A percentile compares a stretch with the other conserved stretches of the same genome.
Evolutionary conservation across 92 coral and sea anemone species (phyloP).

Genomic region (Epizoanthus ramosus): DNA sequence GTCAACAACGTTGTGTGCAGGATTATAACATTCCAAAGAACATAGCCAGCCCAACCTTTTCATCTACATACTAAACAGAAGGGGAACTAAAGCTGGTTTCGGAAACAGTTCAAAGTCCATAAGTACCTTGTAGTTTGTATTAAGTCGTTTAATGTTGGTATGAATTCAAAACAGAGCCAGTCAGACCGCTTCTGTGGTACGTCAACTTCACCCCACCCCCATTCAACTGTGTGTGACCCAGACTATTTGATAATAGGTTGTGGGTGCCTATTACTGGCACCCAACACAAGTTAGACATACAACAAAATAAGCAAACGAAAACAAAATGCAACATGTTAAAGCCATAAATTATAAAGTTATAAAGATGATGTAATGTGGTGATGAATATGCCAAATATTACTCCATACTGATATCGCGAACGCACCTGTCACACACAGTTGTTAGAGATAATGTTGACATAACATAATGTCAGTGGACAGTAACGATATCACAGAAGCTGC

Average conservation of each 20-base stretch:
- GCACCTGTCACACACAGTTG: conserved; percentile 43
- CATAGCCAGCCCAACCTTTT: background rate
- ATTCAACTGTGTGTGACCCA: conserved; percentile 44
- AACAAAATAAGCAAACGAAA: background rate
- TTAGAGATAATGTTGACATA: background rate
- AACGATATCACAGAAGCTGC: conserved; percentile 7
- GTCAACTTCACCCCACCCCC: background rate
- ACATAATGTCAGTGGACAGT: background rate
- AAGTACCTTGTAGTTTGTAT: background rate
- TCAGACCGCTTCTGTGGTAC: background rate
- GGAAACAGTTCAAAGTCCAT: no score
- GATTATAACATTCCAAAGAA: background rate
- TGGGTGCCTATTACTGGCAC: background rate
- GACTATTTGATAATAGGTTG: background rate
- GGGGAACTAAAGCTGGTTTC: no score
- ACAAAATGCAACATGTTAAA: background rate
- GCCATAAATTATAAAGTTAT: background rate
- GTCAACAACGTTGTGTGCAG: background rate
- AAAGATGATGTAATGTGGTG: background rate
- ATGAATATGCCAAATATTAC: background rate
- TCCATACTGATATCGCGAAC: conserved; percentile 12
- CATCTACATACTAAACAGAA: no score
- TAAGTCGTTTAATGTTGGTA: background rate
- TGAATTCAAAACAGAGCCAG: background rate
- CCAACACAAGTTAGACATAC: background rate